Conservation (phyloP, 2,888 invertebrate species). For the Amorpha juglandis region DNA sequence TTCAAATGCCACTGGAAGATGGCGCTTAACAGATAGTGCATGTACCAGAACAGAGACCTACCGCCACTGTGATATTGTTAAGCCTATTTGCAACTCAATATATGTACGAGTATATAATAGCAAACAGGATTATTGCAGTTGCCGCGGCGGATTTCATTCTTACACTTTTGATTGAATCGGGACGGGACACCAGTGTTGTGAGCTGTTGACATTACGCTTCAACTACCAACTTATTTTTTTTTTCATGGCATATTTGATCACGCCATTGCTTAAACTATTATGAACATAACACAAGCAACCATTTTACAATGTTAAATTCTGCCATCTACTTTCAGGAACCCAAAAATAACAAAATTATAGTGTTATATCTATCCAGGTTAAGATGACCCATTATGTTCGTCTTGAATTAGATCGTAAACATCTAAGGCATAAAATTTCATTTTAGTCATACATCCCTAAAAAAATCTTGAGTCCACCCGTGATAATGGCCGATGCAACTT, state of each 20-base stretch:
- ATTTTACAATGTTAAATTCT: background rate
- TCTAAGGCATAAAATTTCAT: too few relatives aligned
- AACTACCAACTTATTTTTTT: conserved; percentile 49
- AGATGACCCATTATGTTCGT: too few relatives aligned
- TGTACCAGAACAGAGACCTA: conserved; percentile 29
- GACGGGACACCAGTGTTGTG: conserved; percentile 28
- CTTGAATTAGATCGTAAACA: too few relatives aligned
- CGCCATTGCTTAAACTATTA: conserved; percentile 37
- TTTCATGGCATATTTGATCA: conserved; percentile 48
- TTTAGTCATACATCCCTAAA: too few relatives aligned
- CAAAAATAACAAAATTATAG: background rate
- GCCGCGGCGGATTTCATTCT: conserved; percentile 11
- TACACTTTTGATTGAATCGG: conserved; percentile 29
- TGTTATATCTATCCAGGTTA: too few relatives aligned
- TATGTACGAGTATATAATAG: conserved; percentile 25
- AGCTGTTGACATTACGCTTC: conserved; percentile 41
- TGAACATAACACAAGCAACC: background rate
- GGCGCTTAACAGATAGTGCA: conserved; percentile 45
- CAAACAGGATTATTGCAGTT: conserved; percentile 12
- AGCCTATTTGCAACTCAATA: conserved; percentile 33
- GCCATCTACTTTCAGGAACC: background rate
- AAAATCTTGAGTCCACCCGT: too few relatives aligned
- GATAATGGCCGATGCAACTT: too few relatives aligned
- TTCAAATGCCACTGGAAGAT: conserved; percentile 61
- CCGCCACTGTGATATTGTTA: conserved; percentile 19